Conservation (phyloP, 2,797 vertebrate genomes). For the Sebastes oblongus region DNA sequence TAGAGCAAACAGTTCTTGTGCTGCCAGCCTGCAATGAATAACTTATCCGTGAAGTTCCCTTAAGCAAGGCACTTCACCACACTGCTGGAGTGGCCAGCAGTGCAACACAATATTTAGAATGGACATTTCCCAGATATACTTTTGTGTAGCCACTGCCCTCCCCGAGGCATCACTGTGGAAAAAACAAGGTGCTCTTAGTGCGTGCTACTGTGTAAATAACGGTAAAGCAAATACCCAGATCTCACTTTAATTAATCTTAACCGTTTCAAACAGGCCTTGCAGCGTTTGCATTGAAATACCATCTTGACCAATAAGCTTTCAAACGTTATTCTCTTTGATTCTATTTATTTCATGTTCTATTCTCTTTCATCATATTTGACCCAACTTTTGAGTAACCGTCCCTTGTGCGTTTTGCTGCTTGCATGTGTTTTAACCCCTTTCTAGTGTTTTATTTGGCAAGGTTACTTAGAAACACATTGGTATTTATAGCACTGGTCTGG, state of each 20-base stretch:
- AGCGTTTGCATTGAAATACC: not conserved
- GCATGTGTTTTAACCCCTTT: not conserved
- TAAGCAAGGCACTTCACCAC: conserved; percentile 52
- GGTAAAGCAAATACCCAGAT: conserved; percentile 16
- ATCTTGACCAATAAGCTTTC: not conserved
- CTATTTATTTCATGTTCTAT: not conserved
- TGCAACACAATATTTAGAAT: conserved; percentile 49
- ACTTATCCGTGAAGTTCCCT: conserved; percentile 48
- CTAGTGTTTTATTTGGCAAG: not conserved
- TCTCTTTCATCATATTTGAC: conserved; percentile 5
- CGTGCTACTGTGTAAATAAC: conserved; percentile 21
- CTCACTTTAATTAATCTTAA: conserved; percentile 31
- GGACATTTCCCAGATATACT: conserved; percentile 39
- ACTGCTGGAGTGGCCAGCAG: conserved; percentile 22
- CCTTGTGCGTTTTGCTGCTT: not conserved
- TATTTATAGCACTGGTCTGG: conserved; percentile 28
- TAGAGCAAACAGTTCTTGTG: conserved; percentile 51
- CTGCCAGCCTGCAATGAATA: conserved; percentile 47
- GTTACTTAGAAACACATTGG: not conserved
- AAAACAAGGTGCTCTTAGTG: conserved; percentile 35
- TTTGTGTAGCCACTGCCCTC: conserved; percentile 18
- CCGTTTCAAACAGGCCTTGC: not conserved
- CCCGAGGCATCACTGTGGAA: not conserved
- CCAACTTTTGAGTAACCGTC: not conserved
- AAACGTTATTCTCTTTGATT: not conserved